These are phyloP conservation scores for Fragum fragum DNA, from an alignment of 2,888 invertebrate species.

Conservation along the genomic window DNA sequence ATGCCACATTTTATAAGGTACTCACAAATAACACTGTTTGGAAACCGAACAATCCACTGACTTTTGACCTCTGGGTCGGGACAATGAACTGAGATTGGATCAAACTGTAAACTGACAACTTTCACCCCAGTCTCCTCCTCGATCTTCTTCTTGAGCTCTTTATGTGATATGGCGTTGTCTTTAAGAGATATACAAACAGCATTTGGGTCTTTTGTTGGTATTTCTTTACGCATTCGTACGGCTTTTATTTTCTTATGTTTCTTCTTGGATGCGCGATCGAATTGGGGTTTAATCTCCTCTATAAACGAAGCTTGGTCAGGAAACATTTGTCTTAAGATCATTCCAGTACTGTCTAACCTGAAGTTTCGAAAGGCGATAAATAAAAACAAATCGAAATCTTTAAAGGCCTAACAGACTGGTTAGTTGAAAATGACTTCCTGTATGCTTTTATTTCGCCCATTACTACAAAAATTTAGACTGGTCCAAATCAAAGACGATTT, in stretches of 20 bases:
- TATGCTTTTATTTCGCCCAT: too few relatives aligned
- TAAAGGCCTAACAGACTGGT: too few relatives aligned
- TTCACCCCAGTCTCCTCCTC: constrained; percentile 60
- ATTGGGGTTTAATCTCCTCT: background rate
- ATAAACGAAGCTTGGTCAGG: background rate
- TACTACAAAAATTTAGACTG: too few relatives aligned
- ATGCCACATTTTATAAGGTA: constrained; percentile 60
- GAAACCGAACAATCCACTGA: constrained; percentile 71
- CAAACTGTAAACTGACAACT: constrained; percentile 66
- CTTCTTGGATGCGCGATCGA: constrained; percentile 32
- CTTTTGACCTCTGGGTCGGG: constrained; percentile 62
- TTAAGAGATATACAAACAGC: constrained; percentile 64
- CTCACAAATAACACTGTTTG: constrained; percentile 54
- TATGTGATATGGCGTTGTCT: constrained; percentile 65
- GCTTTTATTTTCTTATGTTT: constrained; percentile 66
- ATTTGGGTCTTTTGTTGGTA: constrained; percentile 63
- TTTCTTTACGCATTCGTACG: constrained; percentile 67
- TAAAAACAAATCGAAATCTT: too few relatives aligned
- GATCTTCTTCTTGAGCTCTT: constrained; percentile 62
- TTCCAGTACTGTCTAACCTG: background rate
- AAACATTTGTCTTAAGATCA: constrained; percentile 1
- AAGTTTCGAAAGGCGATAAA: too few relatives aligned
- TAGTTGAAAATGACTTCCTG: too few relatives aligned
- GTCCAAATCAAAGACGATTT: too few relatives aligned
- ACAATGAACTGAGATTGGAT: constrained; percentile 69